Conservation (phyloP, 2,888 invertebrate genomes). For the Melinopterus prodromus region DNA sequence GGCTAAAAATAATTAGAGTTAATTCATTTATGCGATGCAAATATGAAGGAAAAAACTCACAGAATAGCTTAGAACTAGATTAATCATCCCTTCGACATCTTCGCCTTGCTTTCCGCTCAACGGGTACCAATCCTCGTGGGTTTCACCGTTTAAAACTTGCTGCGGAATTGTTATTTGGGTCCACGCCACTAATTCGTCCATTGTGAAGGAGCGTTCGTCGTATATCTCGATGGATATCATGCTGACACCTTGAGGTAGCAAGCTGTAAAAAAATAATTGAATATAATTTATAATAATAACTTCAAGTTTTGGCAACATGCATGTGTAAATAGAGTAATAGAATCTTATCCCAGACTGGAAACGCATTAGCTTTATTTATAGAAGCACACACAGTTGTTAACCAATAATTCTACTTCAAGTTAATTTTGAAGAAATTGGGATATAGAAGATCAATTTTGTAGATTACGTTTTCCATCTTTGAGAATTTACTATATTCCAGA, state of each 20-base stretch:
- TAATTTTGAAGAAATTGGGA: too few species aligned
- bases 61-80: slow-evolving; percentile 84
- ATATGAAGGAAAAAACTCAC: slow-evolving; percentile 60
- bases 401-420: too few species aligned
- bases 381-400: too few species aligned
- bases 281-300: neutral
- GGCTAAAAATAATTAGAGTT: slow-evolving; percentile 34
- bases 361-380: too few species aligned
- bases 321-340: too few species aligned
- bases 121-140: slow-evolving; percentile 94
- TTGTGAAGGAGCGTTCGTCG: slow-evolving; percentile 96
- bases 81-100: slow-evolving; percentile 91
- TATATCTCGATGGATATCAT: slow-evolving; percentile 92
- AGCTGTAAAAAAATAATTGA: slow-evolving; percentile 61
- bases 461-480: too few species aligned
- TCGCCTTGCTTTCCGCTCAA: slow-evolving; percentile 95
- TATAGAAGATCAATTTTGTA: too few species aligned
- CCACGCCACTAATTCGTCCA: slow-evolving; percentile 97
- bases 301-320: too few species aligned
- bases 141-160: slow-evolving; percentile 85
- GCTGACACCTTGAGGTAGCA: slow-evolving; percentile 88
- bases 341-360: too few species aligned
- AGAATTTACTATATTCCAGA: too few species aligned
- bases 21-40: neutral
- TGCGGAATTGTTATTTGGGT: slow-evolving; percentile 88